Evolutionary conservation across 1,140 invertebrate genomes (phyloP).

Genomic region (Monochamus saltuarius): DNA sequence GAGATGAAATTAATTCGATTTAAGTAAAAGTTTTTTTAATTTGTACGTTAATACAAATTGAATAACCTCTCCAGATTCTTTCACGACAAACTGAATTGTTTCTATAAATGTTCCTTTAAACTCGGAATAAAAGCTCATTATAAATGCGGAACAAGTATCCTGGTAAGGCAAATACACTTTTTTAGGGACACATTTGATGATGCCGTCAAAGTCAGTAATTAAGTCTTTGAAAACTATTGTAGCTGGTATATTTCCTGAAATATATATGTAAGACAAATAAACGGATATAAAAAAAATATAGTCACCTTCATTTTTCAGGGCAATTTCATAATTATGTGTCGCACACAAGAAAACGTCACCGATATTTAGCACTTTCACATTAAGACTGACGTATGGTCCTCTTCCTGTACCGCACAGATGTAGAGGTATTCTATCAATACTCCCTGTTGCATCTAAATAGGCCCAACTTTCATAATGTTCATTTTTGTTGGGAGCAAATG

Average conservation of each 20-base stretch:
- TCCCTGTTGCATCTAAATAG: slow-evolving; percentile 36
- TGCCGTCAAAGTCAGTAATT: slow-evolving; percentile 31
- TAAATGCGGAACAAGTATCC: slow-evolving; percentile 23
- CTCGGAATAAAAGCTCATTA: slow-evolving; percentile 31
- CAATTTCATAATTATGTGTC: slow-evolving; percentile 36
- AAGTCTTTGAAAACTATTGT: slow-evolving; percentile 30
- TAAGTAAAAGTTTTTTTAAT: neutral
- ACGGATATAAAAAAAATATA: neutral
- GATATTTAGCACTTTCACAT: slow-evolving; percentile 30
- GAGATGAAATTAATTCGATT: neutral
- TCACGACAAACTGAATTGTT: slow-evolving; percentile 35
- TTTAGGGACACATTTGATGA: slow-evolving; percentile 26
- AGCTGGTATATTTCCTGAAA: slow-evolving; percentile 42
- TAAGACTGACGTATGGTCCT: slow-evolving; percentile 34
- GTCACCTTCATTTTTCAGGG: slow-evolving; percentile 26
- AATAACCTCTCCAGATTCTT: slow-evolving; percentile 36
- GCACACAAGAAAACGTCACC: slow-evolving; percentile 33
- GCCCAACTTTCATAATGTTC: slow-evolving; percentile 22
- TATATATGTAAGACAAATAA: neutral
- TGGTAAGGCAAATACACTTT: slow-evolving; percentile 25
- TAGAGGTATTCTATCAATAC: slow-evolving; percentile 24
- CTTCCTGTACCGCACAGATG: slow-evolving; percentile 32
- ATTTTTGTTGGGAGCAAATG: slow-evolving; percentile 31
- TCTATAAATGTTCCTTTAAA: slow-evolving; percentile 40
- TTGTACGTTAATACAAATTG: slow-evolving; percentile 32